Percentiles rank a stretch among this genome's conserved stretches.
phyloP scores from a whole-genome alignment of 2,797 vertebrate species.

The Jordanella pulchra region DNA sequence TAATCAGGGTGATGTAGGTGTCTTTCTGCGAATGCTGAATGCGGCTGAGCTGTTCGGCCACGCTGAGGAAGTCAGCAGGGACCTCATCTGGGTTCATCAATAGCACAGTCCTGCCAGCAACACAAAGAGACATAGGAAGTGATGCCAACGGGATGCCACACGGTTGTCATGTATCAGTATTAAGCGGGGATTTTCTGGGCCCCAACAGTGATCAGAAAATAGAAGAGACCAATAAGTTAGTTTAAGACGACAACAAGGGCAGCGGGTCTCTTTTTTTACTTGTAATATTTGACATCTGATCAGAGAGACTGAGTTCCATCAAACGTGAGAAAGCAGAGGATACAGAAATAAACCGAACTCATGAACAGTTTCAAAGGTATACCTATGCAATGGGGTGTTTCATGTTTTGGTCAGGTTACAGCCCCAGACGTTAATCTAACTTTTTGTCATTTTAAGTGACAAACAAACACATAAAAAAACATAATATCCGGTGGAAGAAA shows the following conservation, averaged over 20 bases:
- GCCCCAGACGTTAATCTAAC: not conserved
- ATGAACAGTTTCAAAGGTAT: not conserved
- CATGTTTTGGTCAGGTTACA: not conserved
- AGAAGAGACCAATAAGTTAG: not conserved
- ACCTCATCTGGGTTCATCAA: conserved; percentile 90
- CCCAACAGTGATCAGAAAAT: not conserved
- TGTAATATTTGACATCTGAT: not conserved
- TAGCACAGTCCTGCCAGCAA: conserved; percentile 86
- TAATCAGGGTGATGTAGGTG: conserved; percentile 82
- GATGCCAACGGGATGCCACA: conserved; percentile 20
- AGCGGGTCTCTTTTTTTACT: not conserved
- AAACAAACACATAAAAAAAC: not conserved
- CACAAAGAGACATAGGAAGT: conserved; percentile 6
- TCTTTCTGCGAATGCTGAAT: conserved; percentile 73
- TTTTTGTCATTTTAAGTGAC: not conserved
- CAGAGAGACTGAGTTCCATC: not conserved
- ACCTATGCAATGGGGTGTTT: not conserved
- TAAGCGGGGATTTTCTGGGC: not conserved
- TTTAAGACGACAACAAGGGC: not conserved
- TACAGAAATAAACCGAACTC: conserved; percentile 7
- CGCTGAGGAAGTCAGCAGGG: conserved; percentile 86
- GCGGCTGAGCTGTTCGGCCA: conserved; percentile 85
- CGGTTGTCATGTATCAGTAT: not conserved
- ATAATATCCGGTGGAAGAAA: not conserved
- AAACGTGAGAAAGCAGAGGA: conserved; percentile 36